phyloP scores from a whole-genome alignment of 2,888 invertebrate species.

The Drosophila prostipennis region DNA sequence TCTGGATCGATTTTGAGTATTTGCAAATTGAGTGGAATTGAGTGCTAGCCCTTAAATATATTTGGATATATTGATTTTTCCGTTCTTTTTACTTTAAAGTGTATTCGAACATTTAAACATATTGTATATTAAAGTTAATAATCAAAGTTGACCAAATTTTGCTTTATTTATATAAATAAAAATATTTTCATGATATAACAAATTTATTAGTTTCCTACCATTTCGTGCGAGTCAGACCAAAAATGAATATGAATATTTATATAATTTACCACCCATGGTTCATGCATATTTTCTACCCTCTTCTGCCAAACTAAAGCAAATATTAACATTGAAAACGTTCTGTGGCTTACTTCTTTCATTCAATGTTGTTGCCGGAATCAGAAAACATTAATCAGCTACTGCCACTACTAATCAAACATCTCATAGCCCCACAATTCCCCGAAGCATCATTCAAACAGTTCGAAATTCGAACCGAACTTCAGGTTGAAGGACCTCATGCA shows the following conservation, averaged over 20 bases:
- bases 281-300: neutral
- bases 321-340: neutral
- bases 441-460: slow-evolving; percentile 4
- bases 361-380: neutral
- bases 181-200: too few species aligned
- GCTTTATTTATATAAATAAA: too few species aligned
- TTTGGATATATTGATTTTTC: too few species aligned
- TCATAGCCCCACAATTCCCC: neutral
- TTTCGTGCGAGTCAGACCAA: neutral
- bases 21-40: too few species aligned
- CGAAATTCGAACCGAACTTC: neutral
- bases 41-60: too few species aligned
- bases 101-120: too few species aligned
- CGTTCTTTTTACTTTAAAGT: too few species aligned
- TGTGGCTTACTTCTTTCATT: neutral
- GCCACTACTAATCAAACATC: slow-evolving; percentile 8
- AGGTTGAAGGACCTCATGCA: slow-evolving; percentile 36
- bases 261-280: neutral
- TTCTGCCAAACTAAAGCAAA: neutral
- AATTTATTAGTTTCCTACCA: neutral
- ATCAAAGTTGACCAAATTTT: too few species aligned
- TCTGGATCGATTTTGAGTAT: neutral
- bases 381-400: neutral
- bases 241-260: neutral
- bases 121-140: too few species aligned